Evolutionary conservation across 1,140 invertebrate genomes (phyloP), one percentile per base, ranked within the genome.

Genomic region (Micrasema longulum): DNA sequence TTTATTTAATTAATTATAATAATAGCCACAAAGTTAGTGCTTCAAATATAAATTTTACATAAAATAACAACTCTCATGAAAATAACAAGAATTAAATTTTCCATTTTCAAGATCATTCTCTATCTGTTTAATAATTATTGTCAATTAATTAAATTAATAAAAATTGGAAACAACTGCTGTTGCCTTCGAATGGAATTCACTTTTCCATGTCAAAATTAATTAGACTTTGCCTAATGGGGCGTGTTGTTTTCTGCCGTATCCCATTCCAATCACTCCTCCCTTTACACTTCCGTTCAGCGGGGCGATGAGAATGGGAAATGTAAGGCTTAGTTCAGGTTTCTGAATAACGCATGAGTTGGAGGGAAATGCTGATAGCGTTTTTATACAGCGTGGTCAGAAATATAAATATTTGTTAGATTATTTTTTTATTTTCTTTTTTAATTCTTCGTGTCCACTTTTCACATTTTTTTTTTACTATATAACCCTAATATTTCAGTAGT

Each of bases 201-300:
- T 23, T 35, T 9, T 20, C 16, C 14, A 16, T 47, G 43, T 64
- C 43, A 64, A 64, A 64, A 64, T 64, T 64, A 64, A 64, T 64
- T 47, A 45, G 43, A 48, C 41, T 48, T 64, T 45, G 60, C 10
- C 43, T 64, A 64, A 64, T 64, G 60, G 60, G 60, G 60, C 60
- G 60, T 64, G 43, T 31, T 45, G 60, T 60, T 12, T 31, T 43
- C 57, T n/a, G 41, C 41, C 38, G 43, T 47, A n/a, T 45, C 18
- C 22, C 60, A 48, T 47, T 64, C 60, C 26, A 48, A 47, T 10
- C 60, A 41, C 23, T n/a, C n/a, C 55, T 53, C 4, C 23, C 12
- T 6, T 10, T 31, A n/a, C 20, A 26, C 16, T 6, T 22, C 55
- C 16, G 43, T 47, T 18, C 53, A 45, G 41, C 38, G 20, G 41